Base-by-base conservation (phyloP, 1,140 invertebrate species). In the Drosophila funebris region DNA sequence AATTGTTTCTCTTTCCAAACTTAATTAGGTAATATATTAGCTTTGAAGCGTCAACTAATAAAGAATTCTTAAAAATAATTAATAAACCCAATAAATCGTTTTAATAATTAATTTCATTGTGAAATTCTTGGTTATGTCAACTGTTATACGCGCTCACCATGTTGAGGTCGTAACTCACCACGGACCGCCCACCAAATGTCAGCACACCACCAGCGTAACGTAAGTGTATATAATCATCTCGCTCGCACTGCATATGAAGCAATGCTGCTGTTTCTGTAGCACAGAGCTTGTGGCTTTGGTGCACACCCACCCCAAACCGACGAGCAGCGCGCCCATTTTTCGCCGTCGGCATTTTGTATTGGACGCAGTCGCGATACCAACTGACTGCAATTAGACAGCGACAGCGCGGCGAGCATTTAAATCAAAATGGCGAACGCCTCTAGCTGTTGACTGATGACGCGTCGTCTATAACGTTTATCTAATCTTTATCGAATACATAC, bases 271-370 rank as follows among this genome's bases (percentile, higher is more conserved):
- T 41, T 39, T 2, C 44, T 29, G 9, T 57, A 20, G 37, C 44
- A 33, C 73, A 13, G 0, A 36, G 8, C 9, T 7, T 7, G 22
- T 41, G 11, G 50, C 43, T 56, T 64, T 41, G 36, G 71, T 76
- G 43, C 5, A 72, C 62, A 73, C 73, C 69, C 73, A 76, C 73
- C 73, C 73, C 16, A 39, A 70, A 71, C 11, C 6, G 3, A 46
- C 57, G 18, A 62, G 74, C 36, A 71, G 20, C 64, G 75, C 71
- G 58, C 76, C 80, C 80, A 79, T 82, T 84, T 79, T 84, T 84
- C 63, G 74, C 70, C 82, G 82, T 78, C 82, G 82, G 82, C 77
- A 87, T 85, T 85, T 80, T 85, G 76, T 76, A 67, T 73, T 79
- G 54, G 71, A 72, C 62, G 69, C 54, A 72, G 53, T 13, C 53